A percentile compares a stretch with the other conserved stretches of the same genome.
Evolutionary conservation across 2,113 vertebrate genomes (phyloP).

Genomic region (Falco punctatus): DNA sequence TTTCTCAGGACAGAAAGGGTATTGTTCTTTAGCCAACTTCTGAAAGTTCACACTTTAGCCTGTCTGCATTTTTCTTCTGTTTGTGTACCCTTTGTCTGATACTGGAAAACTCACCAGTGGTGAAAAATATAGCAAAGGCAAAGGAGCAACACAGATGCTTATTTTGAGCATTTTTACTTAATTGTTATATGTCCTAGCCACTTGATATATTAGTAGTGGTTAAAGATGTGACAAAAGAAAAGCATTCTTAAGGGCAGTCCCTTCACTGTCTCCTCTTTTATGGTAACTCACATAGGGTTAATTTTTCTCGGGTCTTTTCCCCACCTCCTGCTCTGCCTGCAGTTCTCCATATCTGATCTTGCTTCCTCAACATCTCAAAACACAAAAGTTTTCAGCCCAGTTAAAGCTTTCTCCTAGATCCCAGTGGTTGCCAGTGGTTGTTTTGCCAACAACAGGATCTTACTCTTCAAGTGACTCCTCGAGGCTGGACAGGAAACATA

Average conservation of each 20-base stretch:
- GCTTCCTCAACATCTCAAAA: not conserved
- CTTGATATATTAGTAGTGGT: not conserved
- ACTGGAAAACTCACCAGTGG: not conserved
- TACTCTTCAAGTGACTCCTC: not conserved
- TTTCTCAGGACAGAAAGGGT: not conserved
- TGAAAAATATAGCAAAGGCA: not conserved
- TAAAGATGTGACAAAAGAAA: not conserved
- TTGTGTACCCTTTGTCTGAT: not conserved
- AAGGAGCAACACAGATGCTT: not conserved
- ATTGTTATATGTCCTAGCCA: not conserved
- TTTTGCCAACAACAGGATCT: not conserved
- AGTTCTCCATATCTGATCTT: not conserved
- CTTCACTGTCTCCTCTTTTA: not conserved
- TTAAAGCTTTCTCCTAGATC: not conserved
- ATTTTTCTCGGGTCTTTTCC: not conserved
- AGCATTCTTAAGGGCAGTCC: rapidly evolving
- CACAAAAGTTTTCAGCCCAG: not conserved
- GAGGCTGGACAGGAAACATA: not conserved
- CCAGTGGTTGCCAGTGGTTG: not conserved
- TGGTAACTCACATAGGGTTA: not conserved
- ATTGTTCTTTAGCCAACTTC: not conserved
- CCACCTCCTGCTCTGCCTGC: not conserved
- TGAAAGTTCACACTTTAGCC: not conserved
- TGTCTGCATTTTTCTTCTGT: slow-evolving; percentile 22
- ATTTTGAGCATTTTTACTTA: not conserved